Conservation (phyloP, 2,113 vertebrate species). For the Vicugna pacos region DNA sequence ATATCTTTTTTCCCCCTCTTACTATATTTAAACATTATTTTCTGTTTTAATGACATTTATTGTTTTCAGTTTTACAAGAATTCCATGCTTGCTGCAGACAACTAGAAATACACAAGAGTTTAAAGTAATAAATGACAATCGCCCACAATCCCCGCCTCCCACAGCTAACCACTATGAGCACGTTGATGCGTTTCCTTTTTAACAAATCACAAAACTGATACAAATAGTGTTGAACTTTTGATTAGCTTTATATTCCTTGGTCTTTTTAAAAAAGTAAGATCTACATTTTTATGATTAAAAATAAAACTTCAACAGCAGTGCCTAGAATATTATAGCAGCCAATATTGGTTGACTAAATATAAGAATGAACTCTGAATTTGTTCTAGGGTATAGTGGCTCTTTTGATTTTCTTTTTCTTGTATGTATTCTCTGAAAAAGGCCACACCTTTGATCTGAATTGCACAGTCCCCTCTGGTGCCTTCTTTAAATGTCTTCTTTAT, state of each 20-base stretch:
- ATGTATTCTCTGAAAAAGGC: neutral
- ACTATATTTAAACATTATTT: neutral
- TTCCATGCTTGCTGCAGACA: neutral
- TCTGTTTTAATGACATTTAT: neutral
- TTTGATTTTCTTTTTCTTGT: neutral
- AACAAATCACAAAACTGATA: neutral
- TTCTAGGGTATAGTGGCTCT: neutral
- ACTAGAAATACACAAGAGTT: neutral
- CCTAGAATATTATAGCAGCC: neutral
- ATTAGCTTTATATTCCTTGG: neutral
- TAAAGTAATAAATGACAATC: neutral
- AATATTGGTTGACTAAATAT: neutral
- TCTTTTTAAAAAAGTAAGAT: neutral
- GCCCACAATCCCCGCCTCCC: neutral
- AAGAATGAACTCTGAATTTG: neutral
- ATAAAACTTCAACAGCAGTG: neutral
- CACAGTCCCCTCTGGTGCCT: neutral
- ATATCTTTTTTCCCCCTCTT: neutral
- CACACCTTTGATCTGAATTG: neutral
- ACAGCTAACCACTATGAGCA: neutral
- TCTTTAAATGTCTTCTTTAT: neutral
- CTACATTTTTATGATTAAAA: neutral
- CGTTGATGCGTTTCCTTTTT: neutral
- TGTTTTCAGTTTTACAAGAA: neutral
- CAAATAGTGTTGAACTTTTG: neutral